Evolutionary conservation across 2,113 vertebrate species (phyloP).

Genomic region (Hemiprocne comata): DNA sequence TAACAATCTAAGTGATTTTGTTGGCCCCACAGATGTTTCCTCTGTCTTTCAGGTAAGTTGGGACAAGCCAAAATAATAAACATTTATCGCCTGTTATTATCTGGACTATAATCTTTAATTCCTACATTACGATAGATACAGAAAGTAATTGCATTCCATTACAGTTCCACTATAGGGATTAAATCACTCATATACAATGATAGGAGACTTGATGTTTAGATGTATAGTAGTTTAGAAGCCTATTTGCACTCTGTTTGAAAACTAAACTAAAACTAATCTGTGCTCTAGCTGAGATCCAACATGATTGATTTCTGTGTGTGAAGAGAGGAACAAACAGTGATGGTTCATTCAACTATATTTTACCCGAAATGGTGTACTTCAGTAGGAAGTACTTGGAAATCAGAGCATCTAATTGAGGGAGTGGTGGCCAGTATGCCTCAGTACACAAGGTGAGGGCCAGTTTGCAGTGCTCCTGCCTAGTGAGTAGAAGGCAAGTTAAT

Average conservation of each 20-base stretch:
- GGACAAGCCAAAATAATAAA: neutral
- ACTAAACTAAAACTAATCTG: neutral
- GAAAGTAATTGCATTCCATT: neutral
- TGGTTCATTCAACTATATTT: neutral
- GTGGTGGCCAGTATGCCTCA: neutral
- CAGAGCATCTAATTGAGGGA: too few relatives aligned
- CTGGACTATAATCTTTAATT: neutral
- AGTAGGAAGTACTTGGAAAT: neutral
- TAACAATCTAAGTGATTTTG: neutral
- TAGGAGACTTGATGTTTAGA: neutral
- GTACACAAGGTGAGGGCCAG: fast-evolving
- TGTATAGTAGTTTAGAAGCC: neutral
- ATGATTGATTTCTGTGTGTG: neutral
- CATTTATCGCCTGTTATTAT: neutral
- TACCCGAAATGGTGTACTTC: neutral
- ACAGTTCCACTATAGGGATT: neutral
- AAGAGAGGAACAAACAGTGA: neutral
- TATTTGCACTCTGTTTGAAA: neutral
- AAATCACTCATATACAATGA: neutral
- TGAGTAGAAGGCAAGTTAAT: neutral
- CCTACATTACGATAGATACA: neutral
- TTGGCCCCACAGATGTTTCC: neutral
- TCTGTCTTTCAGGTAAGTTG: neutral
- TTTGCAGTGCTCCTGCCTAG: neutral
- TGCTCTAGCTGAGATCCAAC: neutral